Base-by-base conservation (phyloP, 1,140 invertebrate genomes). In the Rhopalosiphum padi region DNA sequence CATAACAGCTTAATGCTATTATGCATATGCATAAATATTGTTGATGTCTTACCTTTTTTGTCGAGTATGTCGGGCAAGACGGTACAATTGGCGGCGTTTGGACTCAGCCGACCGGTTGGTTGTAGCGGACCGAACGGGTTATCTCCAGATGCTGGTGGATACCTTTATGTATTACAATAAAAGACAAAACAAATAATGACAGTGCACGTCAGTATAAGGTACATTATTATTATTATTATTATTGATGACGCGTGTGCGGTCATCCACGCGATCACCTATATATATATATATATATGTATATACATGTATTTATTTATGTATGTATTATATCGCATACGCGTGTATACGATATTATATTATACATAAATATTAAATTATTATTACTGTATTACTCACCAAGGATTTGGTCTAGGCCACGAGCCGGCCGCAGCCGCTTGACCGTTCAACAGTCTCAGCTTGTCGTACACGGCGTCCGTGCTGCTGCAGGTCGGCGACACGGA, bases 371-470 rank as follows among this genome's bases (percentile, higher is more conserved):
- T 35, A n/a, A 51, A 51, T 68, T 60, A 60, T 60, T n/a, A 30
- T 60, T 15, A 86, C 21, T 22, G 30, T n/a, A 8, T 8, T 35
- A 90, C 93, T 93, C 96, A 97, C 96, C 96, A 97, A 37, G 96
- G 96, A 94, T 95, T 96, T 60, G 96, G 96, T 94, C 96, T 95
- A 0, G 96, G 96, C 97, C 96, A 96, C 21, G 95, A 96, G 95
- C 96, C 95, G 96, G 96, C 96, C 18, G 95, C 96, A 95, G 96
- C 95, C 95, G 96, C 95, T 94, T 98, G 97, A 5, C 97, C 97
- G 95, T 98, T 98, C 46, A 98, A 96, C 95, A 98, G 96, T 94
- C 97, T 96, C 82, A 98, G 95, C 95, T 98, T 98, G 95, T 98
- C 98, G 95, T 98, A 98, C 94, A 98, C 97, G 68, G 96, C 96